These are phyloP conservation scores for Epizoanthus ramosus DNA, from an alignment of 92 coral and sea anemone genomes.

Conservation along the genomic window DNA sequence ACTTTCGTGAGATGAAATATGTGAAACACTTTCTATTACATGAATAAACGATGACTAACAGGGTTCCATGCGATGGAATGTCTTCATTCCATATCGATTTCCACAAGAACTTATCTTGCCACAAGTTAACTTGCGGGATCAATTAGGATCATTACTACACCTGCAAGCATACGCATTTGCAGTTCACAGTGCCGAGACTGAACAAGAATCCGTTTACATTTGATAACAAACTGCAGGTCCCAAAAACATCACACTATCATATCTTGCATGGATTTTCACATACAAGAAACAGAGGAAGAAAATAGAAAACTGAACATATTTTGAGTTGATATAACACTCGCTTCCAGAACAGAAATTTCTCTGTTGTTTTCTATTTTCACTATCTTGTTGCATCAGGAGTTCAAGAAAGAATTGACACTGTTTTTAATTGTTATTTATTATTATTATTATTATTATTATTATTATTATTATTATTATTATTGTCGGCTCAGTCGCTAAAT, in stretches of 20 bases:
- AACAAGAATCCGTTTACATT: neutral
- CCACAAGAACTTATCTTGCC: conserved; percentile 47
- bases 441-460: too few relatives aligned
- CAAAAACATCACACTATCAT: neutral
- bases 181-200: neutral
- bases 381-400: too few relatives aligned
- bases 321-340: too few relatives aligned
- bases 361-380: too few relatives aligned
- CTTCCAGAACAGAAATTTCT: too few relatives aligned
- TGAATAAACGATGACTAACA: conserved; percentile 22
- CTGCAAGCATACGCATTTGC: too few relatives aligned
- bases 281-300: neutral
- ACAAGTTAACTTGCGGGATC: conserved; percentile 37
- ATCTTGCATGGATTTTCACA: conserved; percentile 13
- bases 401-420: too few relatives aligned
- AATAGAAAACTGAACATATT: too few relatives aligned
- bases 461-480: too few relatives aligned
- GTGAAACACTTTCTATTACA: neutral
- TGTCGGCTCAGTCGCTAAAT: too few relatives aligned
- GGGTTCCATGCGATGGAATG: conserved; percentile 30
- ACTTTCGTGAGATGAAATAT: conserved; percentile 15
- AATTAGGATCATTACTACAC: conserved; percentile 24
- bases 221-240: conserved; percentile 10
- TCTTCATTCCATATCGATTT: conserved; percentile 48
- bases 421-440: too few relatives aligned